Evolutionary conservation across 2,888 invertebrate species (phyloP), one percentile per base, ranked within the genome.

Genomic region (Junonia oenone): DNA sequence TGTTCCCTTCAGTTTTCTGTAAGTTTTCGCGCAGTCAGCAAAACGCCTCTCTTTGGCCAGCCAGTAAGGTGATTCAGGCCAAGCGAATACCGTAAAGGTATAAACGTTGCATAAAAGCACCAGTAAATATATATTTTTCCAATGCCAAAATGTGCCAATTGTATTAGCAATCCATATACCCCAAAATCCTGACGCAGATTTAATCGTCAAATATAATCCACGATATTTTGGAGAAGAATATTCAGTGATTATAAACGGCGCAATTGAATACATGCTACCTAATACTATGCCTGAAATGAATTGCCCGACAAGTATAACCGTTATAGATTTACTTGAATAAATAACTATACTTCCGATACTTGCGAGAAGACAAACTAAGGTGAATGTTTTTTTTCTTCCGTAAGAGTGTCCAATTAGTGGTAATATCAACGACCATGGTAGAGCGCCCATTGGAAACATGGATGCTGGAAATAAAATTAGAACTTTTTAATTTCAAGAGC

Each of bases 401-500:
- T 67, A 55, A 19, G 57, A 56, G n/a, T 66, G 64, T 13, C 63
- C 63, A 3, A 68, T 58, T 29, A 66, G 60, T 11, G 71, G 66
- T 40, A 72, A 17, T 9, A 62, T 46, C 4, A 64, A 49, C 0
- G 68, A 64, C 65, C 68, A 71, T 2, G 73, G 72, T 38, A 65
- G 47, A 1, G 68, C 69, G 14, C 62, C 59, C 60, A 61, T 51
- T 53, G 62, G 13, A 11, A 47, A 17, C 11, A 48, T 35, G 0
- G 64, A 63, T n/a, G 68, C 73, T 74, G 67, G 33, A 74, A 74
- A 48, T n/a, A n/a, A n/a, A n/a, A n/a, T n/a, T n/a, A n/a, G n/a
- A 13, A 15, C 17, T 6, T 15, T 6, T 15, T 14, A 11, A 6
- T 19, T 45, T n/a, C n/a, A 45, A 35, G 33, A 22, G 6, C 62